Conservation (phyloP, 2,888 invertebrate genomes). For the Lydus trimaculatus region DNA sequence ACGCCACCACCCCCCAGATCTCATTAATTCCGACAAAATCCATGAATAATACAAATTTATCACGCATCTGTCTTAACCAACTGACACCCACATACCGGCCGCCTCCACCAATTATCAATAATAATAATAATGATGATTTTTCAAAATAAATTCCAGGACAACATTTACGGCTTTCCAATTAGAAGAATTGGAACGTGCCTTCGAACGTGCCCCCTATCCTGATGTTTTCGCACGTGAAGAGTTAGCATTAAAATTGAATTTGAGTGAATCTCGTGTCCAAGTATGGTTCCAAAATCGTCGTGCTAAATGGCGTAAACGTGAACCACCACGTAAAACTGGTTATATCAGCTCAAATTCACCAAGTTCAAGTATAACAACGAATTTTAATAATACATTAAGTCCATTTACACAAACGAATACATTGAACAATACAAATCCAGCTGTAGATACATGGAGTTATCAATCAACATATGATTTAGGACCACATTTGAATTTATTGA, state of each 20-base stretch:
- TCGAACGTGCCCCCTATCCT: conserved; percentile 94
- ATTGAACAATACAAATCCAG: conserved; percentile 61
- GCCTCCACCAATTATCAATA: conserved; percentile 43
- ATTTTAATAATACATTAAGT: conserved; percentile 65
- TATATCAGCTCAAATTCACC: conserved; percentile 76
- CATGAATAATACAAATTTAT: conserved; percentile 24
- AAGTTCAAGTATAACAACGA: conserved; percentile 65
- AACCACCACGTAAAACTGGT: conserved; percentile 90
- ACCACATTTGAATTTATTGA: conserved; percentile 76
- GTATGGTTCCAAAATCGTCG: conserved; percentile 92
- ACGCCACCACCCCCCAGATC: background rate
- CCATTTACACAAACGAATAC: conserved; percentile 65
- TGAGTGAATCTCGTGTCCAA: conserved; percentile 81
- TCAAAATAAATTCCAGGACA: conserved; percentile 69
- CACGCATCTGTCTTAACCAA: conserved; percentile 39
- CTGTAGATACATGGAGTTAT: conserved; percentile 79
- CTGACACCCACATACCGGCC: conserved; percentile 36
- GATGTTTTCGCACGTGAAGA: conserved; percentile 96
- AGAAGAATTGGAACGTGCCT: conserved; percentile 92
- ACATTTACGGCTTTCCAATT: conserved; percentile 96
- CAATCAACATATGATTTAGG: conserved; percentile 80
- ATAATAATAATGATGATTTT: background rate
- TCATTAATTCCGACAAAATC: conserved; percentile 22
- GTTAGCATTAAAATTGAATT: conserved; percentile 85
- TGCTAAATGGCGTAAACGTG: conserved; percentile 94